Conservation (phyloP, 2,113 vertebrate genomes). For the Phalacrocorax aristotelis region DNA sequence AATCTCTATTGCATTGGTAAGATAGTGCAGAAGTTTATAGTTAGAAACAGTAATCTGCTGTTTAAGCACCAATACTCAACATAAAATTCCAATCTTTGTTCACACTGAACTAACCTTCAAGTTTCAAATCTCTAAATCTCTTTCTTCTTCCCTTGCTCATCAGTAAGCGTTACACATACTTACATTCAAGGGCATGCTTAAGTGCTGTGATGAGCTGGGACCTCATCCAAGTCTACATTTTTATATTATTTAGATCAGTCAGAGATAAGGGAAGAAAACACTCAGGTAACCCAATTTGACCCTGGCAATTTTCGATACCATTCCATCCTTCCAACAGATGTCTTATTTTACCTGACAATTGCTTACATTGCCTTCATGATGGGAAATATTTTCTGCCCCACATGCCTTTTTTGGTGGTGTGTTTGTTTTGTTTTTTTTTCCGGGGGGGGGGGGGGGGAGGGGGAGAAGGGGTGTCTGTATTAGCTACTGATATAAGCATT, state of each 20-base stretch:
- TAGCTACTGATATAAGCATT: not conserved
- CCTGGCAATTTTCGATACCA: not conserved
- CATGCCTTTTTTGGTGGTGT: too few species aligned
- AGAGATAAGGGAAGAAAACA: not conserved
- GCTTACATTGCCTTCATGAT: not conserved
- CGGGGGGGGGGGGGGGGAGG: too few species aligned
- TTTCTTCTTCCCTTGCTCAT: not conserved
- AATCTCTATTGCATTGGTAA: not conserved
- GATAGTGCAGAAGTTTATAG: not conserved
- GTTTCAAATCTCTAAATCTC: not conserved
- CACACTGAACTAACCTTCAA: not conserved
- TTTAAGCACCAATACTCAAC: not conserved
- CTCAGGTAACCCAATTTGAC: not conserved
- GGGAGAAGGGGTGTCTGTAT: not conserved
- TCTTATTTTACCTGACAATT: not conserved
- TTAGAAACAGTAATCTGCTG: not conserved
- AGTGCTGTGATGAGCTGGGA: constrained; percentile 37
- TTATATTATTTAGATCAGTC: constrained; percentile 27
- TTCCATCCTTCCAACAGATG: not conserved
- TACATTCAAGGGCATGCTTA: not conserved
- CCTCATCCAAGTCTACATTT: constrained; percentile 11
- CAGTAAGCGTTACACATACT: not conserved
- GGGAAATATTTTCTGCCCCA: not conserved
- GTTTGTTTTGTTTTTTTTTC: too few species aligned
- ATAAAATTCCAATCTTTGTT: not conserved